Evolutionary conservation across 2,113 vertebrate species (phyloP), one percentile per base, ranked within the genome.

Genomic region (Agelaius tricolor): DNA sequence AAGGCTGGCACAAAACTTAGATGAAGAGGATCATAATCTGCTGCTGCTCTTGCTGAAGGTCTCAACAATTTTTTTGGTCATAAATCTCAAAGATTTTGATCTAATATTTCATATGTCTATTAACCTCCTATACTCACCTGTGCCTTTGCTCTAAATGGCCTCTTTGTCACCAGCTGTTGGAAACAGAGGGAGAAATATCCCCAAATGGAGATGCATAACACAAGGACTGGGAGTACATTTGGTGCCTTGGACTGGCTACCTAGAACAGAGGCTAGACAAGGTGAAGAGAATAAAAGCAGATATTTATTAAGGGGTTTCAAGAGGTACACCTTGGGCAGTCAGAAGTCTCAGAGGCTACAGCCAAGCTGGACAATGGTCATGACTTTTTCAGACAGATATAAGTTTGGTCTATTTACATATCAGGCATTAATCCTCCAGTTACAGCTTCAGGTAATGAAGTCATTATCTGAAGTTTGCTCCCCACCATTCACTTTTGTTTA

Each of bases 291-390:
- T 47, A 47, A 30, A 47, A 59, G 18, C 21, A 58, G 18, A 5
- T 10, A 10, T 75, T 59, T 47, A 47, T 47, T 30, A 47, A 47
- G 13, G 55, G 14, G 20, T 19, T 46, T 59, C 43, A 30, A 37
- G 59, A 59, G 10, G 24, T 44, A 21, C 31, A 21, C 18, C 24
- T 58, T 21, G 72, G 54, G 54, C 33, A 35, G 26, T 23, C 41
- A 21, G 41, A 58, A 58, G 41, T 11, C 33, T 46, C 54, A 10
- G 41, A 58, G 19, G 26, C 41, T 46, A 17, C 33, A 35, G 14
- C 19, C 26, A 46, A 58, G 10, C 35, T 46, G 33, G 41, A 46
- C 2, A 3, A 16, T 6, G 18, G 39, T 17, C 41, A 22, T 0
- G 19, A 35, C 19, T 35, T 58, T 46, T 58, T 44, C 33, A 58